Percentiles rank a stretch among this genome's conserved stretches.
phyloP scores from a whole-genome alignment of 2,113 vertebrate species.

The Ranitomeya imitator region DNA sequence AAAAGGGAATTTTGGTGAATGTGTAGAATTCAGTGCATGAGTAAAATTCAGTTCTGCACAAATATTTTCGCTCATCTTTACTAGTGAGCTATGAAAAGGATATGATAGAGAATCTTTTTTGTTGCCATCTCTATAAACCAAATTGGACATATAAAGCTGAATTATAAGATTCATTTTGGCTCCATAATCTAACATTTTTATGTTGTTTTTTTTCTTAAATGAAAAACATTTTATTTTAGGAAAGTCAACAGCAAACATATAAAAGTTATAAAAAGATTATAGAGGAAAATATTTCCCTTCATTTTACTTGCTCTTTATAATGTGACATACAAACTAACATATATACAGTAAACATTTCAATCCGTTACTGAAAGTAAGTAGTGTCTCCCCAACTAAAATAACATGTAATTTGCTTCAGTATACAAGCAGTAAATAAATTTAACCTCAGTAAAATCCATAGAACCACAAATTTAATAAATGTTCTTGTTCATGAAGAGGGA shows the following conservation, averaged over 20 bases:
- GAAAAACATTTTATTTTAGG: not conserved
- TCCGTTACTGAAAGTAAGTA: not conserved
- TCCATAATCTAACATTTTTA: not conserved
- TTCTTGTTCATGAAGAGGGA: slow-evolving; percentile 19
- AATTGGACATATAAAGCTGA: too few relatives aligned
- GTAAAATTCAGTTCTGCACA: too few relatives aligned
- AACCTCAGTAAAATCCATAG: slow-evolving; percentile 1
- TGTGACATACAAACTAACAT: not conserved
- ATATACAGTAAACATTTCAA: not conserved
- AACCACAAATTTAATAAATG: slow-evolving; percentile 13
- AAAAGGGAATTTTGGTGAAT: too few relatives aligned
- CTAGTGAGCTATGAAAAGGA: too few relatives aligned
- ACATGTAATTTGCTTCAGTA: not conserved
- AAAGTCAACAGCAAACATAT: not conserved
- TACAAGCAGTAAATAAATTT: not conserved
- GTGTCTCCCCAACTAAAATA: slow-evolving; percentile 4
- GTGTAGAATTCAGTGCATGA: too few relatives aligned
- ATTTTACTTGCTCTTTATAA: not conserved
- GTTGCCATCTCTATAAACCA: too few relatives aligned
- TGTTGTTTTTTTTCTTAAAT: not conserved
- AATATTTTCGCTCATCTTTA: too few relatives aligned
- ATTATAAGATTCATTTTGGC: not conserved
- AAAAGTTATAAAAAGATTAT: slow-evolving; percentile 24
- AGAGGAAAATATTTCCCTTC: not conserved
- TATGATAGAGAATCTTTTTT: too few relatives aligned